Percentiles rank a stretch among this genome's conserved stretches.
Evolutionary conservation across 2,113 vertebrate species (phyloP).

Genomic region (Hippocampus abdominalis): DNA sequence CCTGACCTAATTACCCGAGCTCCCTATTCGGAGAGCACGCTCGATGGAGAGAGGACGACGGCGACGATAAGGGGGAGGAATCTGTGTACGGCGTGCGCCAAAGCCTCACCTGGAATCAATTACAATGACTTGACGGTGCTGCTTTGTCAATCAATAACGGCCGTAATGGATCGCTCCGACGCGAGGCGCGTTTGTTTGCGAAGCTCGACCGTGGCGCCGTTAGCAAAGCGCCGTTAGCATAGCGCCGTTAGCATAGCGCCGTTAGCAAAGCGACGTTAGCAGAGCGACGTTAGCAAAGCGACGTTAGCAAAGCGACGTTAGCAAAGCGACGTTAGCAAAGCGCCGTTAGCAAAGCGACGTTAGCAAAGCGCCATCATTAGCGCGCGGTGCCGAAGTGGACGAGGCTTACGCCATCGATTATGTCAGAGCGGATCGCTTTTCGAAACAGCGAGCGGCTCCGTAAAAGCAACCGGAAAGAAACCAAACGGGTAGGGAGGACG

Average conservation of each 20-base stretch:
- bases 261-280: conserved; percentile 21
- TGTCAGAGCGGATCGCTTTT: conserved; percentile 39
- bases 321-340: too few relatives aligned
- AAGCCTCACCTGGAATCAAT: conserved; percentile 74
- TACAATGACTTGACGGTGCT: conserved; percentile 76
- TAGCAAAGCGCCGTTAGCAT: conserved; percentile 17
- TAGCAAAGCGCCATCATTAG: too few relatives aligned
- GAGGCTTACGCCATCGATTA: conserved; percentile 38
- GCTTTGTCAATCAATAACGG: conserved; percentile 74
- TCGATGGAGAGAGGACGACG: conserved; percentile 42
- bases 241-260: conserved; percentile 15
- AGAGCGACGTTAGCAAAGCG: too few relatives aligned
- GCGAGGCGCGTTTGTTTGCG: conserved; percentile 51
- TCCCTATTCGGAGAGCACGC: conserved; percentile 75
- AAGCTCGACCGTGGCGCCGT: conserved; percentile 20
- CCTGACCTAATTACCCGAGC: conserved; percentile 78
- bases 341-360: too few relatives aligned
- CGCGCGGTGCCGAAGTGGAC: conserved; percentile 43
- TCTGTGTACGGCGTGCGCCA: conserved; percentile 52
- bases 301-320: too few relatives aligned
- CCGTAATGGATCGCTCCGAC: conserved; percentile 64
- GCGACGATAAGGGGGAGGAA: conserved; percentile 38
- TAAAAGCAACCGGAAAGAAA: conserved; percentile 14
- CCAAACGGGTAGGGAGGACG: conserved; percentile 27
- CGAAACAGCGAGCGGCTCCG: conserved; percentile 29